phyloP scores from a whole-genome alignment of 2,797 vertebrate genomes.

The Lacerta bilineata region DNA sequence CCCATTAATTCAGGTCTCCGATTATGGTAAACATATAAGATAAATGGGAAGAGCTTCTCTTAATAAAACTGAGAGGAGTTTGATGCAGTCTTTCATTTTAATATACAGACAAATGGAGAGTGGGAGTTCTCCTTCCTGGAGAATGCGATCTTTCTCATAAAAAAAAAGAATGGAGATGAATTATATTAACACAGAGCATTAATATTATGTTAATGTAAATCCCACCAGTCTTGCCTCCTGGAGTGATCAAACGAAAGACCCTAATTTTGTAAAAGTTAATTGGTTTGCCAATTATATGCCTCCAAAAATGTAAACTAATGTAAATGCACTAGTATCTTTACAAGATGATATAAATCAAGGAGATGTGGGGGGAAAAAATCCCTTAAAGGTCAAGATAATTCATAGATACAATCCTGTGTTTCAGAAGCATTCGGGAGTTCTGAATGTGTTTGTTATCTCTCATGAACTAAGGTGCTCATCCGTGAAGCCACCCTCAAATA shows the following conservation, averaged over 20 bases:
- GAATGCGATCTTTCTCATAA: slow-evolving; percentile 42
- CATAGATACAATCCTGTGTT: neutral
- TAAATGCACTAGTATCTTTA: slow-evolving; percentile 38
- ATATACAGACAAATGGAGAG: slow-evolving; percentile 16
- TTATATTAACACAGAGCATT: slow-evolving; percentile 9
- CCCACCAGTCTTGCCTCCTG: neutral
- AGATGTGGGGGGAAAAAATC: slow-evolving; percentile 16
- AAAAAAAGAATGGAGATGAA: slow-evolving; percentile 32
- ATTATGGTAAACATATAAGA: slow-evolving; percentile 29
- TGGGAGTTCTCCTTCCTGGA: slow-evolving; percentile 8
- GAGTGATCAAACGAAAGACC: neutral
- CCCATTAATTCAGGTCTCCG: slow-evolving; percentile 43
- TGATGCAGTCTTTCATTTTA: slow-evolving; percentile 42
- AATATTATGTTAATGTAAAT: slow-evolving; percentile 40
- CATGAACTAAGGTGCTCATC: slow-evolving; percentile 45
- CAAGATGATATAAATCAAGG: slow-evolving; percentile 25
- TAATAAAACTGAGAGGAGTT: slow-evolving; percentile 36
- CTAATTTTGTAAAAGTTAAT: slow-evolving; percentile 42
- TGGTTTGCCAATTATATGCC: slow-evolving; percentile 18
- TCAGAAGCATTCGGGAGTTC: slow-evolving; percentile 11
- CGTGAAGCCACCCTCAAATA: slow-evolving; percentile 39
- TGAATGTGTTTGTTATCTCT: slow-evolving; percentile 52
- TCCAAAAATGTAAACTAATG: slow-evolving; percentile 9
- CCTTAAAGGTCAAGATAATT: slow-evolving; percentile 53
- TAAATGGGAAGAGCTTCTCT: slow-evolving; percentile 39